Percentiles rank a stretch among this genome's conserved stretches.
Conservation (phyloP, 2,888 invertebrate genomes). For the Leptopilina syphax region DNA sequence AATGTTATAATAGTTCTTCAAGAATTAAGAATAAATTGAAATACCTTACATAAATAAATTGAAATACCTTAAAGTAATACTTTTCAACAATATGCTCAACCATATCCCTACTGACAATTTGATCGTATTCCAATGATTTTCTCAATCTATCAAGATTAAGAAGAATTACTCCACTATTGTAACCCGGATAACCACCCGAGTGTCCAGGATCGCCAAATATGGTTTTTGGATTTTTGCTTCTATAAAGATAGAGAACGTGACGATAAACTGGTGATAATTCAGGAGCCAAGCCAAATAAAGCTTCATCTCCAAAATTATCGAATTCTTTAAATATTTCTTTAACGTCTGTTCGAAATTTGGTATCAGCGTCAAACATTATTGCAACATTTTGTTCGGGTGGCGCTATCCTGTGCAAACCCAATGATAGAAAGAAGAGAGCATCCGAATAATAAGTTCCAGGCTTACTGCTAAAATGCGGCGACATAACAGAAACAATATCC, state of each 20-base stretch:
- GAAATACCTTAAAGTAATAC: slow-evolving; percentile 80
- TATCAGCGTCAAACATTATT: slow-evolving; percentile 87
- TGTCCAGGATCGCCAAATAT: slow-evolving; percentile 79
- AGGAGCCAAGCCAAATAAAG: slow-evolving; percentile 85
- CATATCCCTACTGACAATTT: slow-evolving; percentile 78
- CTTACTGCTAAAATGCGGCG: slow-evolving; percentile 84
- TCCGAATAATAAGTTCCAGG: slow-evolving; percentile 88
- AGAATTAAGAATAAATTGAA: too few relatives aligned
- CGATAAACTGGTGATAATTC: slow-evolving; percentile 89
- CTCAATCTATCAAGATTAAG: slow-evolving; percentile 84
- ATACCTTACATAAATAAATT: too few relatives aligned
- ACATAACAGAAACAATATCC: slow-evolving; percentile 83
- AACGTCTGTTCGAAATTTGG: slow-evolving; percentile 85
- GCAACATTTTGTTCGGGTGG: slow-evolving; percentile 80
- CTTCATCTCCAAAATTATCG: slow-evolving; percentile 80
- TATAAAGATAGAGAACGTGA: slow-evolving; percentile 84
- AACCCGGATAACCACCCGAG: slow-evolving; percentile 83
- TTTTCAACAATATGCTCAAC: slow-evolving; percentile 80
- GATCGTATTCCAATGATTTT: slow-evolving; percentile 80
- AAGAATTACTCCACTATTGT: slow-evolving; percentile 89
- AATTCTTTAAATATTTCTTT: slow-evolving; percentile 83
- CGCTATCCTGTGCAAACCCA: slow-evolving; percentile 85
- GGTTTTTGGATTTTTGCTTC: slow-evolving; percentile 81
- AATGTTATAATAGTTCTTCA: too few relatives aligned
- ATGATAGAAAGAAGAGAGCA: slow-evolving; percentile 87